Conservation (phyloP, 2,113 vertebrate genomes). For the Amia ocellicauda region DNA sequence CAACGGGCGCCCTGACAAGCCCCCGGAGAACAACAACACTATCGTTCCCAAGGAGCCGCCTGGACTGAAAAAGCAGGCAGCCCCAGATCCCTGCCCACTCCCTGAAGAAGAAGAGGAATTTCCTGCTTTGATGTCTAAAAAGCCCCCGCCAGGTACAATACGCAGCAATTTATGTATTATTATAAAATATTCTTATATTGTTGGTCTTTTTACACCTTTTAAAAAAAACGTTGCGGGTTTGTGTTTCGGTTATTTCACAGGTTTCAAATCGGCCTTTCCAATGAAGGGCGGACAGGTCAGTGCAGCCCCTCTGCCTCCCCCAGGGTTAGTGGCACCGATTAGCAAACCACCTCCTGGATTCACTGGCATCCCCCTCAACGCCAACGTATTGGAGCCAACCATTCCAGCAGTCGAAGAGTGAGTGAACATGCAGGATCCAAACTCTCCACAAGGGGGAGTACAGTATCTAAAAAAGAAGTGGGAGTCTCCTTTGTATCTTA, state of each 20-base stretch:
- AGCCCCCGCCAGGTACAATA: constrained; percentile 84
- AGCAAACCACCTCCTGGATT: constrained; percentile 94
- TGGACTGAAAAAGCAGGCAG: constrained; percentile 56
- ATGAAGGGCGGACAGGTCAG: constrained; percentile 57
- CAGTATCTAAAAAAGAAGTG: too few species aligned
- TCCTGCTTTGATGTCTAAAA: constrained; percentile 80
- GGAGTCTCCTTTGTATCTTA: too few species aligned
- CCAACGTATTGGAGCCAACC: constrained; percentile 64
- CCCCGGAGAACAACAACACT: constrained; percentile 17
- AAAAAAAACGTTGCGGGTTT: neutral
- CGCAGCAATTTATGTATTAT: neutral
- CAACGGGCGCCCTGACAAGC: constrained; percentile 74
- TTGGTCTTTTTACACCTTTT: neutral
- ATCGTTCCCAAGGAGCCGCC: constrained; percentile 58
- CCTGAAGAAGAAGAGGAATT: constrained; percentile 87
- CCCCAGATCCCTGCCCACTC: constrained; percentile 48
- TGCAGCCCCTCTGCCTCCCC: constrained; percentile 68
- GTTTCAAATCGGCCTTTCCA: constrained; percentile 83
- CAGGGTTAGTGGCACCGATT: constrained; percentile 69
- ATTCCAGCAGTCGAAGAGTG: constrained; percentile 69
- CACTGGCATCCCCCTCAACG: constrained; percentile 76
- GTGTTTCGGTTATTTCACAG: constrained; percentile 52
- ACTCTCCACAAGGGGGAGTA: too few species aligned
- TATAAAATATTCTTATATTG: neutral
- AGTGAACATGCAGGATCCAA: constrained; percentile 37